Percentiles rank a stretch among this genome's conserved stretches.
Evolutionary conservation across 2,797 vertebrate genomes (phyloP).

Genomic region (Amphiprion clarkii): DNA sequence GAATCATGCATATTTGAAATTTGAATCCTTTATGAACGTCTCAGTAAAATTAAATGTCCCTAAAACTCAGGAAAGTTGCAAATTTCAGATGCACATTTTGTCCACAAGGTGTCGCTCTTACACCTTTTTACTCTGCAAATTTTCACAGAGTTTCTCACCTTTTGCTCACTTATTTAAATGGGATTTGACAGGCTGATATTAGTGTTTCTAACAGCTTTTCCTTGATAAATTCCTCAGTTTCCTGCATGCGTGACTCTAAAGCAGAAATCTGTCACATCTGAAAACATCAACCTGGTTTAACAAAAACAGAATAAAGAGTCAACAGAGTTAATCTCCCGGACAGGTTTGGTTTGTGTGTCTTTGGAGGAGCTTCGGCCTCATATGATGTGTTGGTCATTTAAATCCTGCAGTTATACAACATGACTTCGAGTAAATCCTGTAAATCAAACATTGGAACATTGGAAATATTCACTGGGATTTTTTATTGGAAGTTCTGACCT

Average conservation of each 20-base stretch:
- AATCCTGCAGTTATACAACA: slow-evolving; percentile 43
- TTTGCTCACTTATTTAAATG: neutral
- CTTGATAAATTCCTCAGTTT: no score
- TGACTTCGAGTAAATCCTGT: slow-evolving; percentile 57
- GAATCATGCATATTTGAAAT: no score
- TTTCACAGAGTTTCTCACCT: neutral
- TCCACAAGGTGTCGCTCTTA: slow-evolving; percentile 59
- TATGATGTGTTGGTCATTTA: slow-evolving; percentile 34
- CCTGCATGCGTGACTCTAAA: neutral
- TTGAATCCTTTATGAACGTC: no score
- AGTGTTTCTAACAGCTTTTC: no score
- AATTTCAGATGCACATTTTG: neutral
- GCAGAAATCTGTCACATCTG: slow-evolving; percentile 38
- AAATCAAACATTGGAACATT: slow-evolving; percentile 62
- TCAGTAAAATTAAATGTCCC: neutral
- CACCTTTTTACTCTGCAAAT: neutral
- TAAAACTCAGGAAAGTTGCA: neutral
- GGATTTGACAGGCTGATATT: neutral
- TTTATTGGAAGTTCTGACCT: neutral
- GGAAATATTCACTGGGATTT: neutral
- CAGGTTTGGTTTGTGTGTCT: slow-evolving; percentile 82
- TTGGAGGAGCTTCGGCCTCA: slow-evolving; percentile 54
- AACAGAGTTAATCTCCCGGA: slow-evolving; percentile 59
- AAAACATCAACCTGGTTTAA: slow-evolving; percentile 8
- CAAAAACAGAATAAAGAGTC: slow-evolving; percentile 52